A percentile compares a stretch with the other conserved stretches of the same genome.
These are phyloP conservation scores for Brienomyrus longianalis DNA, from an alignment of 2,113 vertebrate species.

Conservation along the genomic window DNA sequence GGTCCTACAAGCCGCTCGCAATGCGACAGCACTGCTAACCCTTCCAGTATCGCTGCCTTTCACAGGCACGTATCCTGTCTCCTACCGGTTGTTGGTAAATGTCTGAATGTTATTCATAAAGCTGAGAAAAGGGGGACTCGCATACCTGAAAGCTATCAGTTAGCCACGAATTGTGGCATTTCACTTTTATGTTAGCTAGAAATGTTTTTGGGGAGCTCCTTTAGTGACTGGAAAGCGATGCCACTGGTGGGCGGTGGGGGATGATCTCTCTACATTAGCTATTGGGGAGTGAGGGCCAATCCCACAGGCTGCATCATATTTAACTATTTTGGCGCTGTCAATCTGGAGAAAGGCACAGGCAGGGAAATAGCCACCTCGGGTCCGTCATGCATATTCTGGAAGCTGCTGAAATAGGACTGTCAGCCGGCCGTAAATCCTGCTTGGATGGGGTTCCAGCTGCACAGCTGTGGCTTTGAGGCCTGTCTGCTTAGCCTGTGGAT, in stretches of 20 bases:
- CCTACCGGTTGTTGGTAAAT: neutral
- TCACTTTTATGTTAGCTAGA: neutral
- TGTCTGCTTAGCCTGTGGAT: neutral
- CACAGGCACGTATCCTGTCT: neutral
- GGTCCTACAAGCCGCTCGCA: neutral
- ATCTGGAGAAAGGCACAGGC: neutral
- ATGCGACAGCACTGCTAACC: neutral
- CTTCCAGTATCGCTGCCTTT: neutral
- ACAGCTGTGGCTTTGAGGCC: neutral
- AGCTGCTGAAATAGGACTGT: constrained; percentile 1
- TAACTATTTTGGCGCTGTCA: neutral
- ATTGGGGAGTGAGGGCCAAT: neutral
- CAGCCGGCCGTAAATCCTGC: neutral
- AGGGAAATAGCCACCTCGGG: neutral
- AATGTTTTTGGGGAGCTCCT: neutral
- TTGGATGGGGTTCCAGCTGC: neutral
- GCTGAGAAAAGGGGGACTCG: neutral
- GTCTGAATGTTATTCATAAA: neutral
- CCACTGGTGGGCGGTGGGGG: neutral
- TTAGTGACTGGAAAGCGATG: neutral
- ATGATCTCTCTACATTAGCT: neutral
- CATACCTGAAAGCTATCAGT: neutral
- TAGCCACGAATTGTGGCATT: neutral
- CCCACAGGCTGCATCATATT: neutral
- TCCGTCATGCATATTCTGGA: neutral